Conservation (phyloP, 1,140 invertebrate species). For the Neomicropteryx cornuta region DNA sequence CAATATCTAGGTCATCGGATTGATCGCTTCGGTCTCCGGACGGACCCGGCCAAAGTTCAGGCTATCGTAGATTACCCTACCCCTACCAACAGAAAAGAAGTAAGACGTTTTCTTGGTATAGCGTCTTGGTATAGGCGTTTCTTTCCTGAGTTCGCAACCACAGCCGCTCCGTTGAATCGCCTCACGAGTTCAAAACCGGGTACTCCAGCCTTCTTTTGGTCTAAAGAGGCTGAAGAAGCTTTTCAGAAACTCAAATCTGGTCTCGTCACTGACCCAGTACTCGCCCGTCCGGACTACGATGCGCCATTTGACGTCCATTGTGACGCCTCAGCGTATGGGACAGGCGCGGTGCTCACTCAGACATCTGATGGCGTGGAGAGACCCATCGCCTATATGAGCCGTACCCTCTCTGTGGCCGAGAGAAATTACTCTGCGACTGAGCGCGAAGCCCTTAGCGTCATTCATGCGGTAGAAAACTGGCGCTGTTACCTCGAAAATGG, state of each 20-base stretch:
- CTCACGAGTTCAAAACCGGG: conserved; percentile 12
- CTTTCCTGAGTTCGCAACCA: conserved; percentile 15
- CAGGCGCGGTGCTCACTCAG: conserved; percentile 17
- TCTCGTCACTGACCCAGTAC: conserved; percentile 12
- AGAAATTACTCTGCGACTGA: conserved; percentile 32
- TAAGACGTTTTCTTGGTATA: conserved; percentile 17
- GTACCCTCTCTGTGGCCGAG: conserved; percentile 3
- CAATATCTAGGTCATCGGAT: conserved; percentile 27
- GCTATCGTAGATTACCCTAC: conserved; percentile 11
- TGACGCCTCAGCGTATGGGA: conserved; percentile 12
- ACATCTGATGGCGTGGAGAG: conserved; percentile 7
- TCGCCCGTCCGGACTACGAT: conserved; percentile 15
- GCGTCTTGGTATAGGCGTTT: conserved; percentile 20
- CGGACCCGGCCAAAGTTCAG: conserved; percentile 15
- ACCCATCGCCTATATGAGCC: conserved; percentile 9
- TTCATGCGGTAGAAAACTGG: conserved; percentile 31
- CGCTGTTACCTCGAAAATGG: conserved; percentile 27
- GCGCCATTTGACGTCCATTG: conserved; percentile 11
- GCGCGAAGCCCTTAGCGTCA: conserved; percentile 32
- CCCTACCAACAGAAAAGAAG: conserved; percentile 8
- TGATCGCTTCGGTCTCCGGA: conserved; percentile 13
- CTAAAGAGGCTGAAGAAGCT: conserved; percentile 7
- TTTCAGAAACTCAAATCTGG: conserved; percentile 10
- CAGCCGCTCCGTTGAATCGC: conserved; percentile 14
- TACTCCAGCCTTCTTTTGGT: conserved; percentile 8